Percentiles rank a stretch among this genome's conserved stretches.
These are phyloP conservation scores for Aphelinus certus DNA, from an alignment of 1,140 invertebrate genomes.

Conservation along the genomic window DNA sequence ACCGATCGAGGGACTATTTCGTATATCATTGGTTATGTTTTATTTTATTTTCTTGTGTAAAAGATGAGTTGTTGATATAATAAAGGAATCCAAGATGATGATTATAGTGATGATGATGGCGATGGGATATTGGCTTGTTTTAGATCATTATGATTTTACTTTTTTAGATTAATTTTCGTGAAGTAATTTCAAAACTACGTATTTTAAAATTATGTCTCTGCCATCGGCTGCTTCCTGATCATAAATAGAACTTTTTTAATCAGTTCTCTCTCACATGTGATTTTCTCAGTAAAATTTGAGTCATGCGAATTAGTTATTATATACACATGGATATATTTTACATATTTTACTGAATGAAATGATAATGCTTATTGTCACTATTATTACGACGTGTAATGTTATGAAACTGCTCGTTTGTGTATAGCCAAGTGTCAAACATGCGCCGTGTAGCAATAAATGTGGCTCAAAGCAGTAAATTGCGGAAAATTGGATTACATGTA, in stretches of 20 bases:
- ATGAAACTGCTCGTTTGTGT: slow-evolving; percentile 36
- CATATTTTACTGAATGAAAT: slow-evolving; percentile 28
- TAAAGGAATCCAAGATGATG: too few species aligned
- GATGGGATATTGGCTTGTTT: neutral
- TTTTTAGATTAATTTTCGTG: slow-evolving; percentile 28
- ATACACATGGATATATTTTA: slow-evolving; percentile 29
- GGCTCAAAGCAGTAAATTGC: slow-evolving; percentile 27
- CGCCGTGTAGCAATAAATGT: slow-evolving; percentile 28
- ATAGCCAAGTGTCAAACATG: slow-evolving; percentile 39
- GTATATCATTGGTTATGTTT: slow-evolving; percentile 26
- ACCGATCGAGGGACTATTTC: slow-evolving; percentile 24
- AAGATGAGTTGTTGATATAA: slow-evolving; percentile 3
- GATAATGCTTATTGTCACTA: slow-evolving; percentile 23
- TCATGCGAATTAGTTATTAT: slow-evolving; percentile 22
- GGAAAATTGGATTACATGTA: slow-evolving; percentile 37
- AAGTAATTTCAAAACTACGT: slow-evolving; percentile 19
- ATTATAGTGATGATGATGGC: too few species aligned
- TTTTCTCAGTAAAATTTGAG: slow-evolving; percentile 24
- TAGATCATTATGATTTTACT: slow-evolving; percentile 14
- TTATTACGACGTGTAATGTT: slow-evolving; percentile 27
- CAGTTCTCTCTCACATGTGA: neutral
- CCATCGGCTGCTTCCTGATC: slow-evolving; percentile 30
- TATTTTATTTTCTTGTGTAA: slow-evolving; percentile 13
- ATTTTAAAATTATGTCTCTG: slow-evolving; percentile 34
- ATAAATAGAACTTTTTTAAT: slow-evolving; percentile 24